These are phyloP conservation scores for Leptinotarsa lineolata DNA, from an alignment of 1,140 invertebrate genomes.

Conservation along the genomic window DNA sequence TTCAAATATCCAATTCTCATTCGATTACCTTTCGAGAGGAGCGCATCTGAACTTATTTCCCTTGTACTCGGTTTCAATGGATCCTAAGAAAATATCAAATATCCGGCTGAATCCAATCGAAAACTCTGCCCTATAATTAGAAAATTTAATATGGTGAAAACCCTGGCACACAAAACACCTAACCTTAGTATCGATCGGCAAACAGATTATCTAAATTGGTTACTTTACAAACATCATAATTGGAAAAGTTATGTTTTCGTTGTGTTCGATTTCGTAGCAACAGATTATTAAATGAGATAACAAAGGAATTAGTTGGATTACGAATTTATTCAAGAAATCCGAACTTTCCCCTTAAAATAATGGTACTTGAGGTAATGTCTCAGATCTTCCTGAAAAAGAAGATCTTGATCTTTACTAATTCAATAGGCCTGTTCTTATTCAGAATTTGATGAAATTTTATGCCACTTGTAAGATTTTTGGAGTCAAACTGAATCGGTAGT, in stretches of 20 bases:
- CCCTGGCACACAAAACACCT: slow-evolving; percentile 37
- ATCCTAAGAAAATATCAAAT: slow-evolving; percentile 20
- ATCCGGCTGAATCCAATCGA: slow-evolving; percentile 18
- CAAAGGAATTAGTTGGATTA: slow-evolving; percentile 1
- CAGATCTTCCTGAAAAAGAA: too few relatives aligned
- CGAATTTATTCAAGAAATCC: slow-evolving; percentile 10
- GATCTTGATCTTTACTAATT: too few relatives aligned
- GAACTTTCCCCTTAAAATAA: neutral
- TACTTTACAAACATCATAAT: slow-evolving; percentile 49
- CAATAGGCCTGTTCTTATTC: too few relatives aligned
- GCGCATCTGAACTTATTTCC: neutral
- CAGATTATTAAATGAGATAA: slow-evolving; percentile 26
- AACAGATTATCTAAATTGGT: slow-evolving; percentile 51
- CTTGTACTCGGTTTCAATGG: neutral
- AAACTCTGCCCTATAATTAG: slow-evolving; percentile 18
- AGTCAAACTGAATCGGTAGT: too few relatives aligned
- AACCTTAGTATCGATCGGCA: slow-evolving; percentile 46
- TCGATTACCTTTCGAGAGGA: neutral
- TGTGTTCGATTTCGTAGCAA: slow-evolving; percentile 24
- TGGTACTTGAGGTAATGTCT: too few relatives aligned
- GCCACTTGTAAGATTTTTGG: too few relatives aligned
- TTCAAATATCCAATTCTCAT: neutral
- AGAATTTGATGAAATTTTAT: too few relatives aligned
- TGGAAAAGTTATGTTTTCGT: slow-evolving; percentile 43
- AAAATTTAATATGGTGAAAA: slow-evolving; percentile 34